phyloP scores from a whole-genome alignment of 2,888 invertebrate species.

The Drosophila seclusa region DNA sequence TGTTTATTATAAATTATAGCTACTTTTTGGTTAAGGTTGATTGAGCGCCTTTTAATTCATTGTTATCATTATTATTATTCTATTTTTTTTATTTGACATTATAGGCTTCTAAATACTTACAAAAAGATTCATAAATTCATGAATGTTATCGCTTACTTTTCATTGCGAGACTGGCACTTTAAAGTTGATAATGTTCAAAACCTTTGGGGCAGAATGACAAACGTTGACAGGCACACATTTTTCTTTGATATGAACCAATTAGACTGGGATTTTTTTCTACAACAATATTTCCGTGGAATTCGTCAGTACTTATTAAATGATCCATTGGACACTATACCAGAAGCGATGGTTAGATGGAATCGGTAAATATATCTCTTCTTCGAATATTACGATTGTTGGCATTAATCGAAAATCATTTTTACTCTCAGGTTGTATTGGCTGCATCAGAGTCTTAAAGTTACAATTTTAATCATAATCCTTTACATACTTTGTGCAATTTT shows the following conservation, averaged over 20 bases:
- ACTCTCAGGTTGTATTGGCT: slow-evolving; percentile 20
- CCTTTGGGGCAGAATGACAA: slow-evolving; percentile 21
- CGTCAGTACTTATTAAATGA: slow-evolving; percentile 92
- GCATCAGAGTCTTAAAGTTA: slow-evolving; percentile 16
- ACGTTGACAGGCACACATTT: slow-evolving; percentile 86
- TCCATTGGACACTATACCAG: slow-evolving; percentile 90
- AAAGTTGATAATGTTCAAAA: slow-evolving; percentile 9
- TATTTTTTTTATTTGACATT: not conserved
- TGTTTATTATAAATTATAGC: not conserved
- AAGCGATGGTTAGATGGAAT: slow-evolving; percentile 84
- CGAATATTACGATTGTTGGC: not conserved
- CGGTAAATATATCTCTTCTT: slow-evolving; percentile 5
- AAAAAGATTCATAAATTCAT: slow-evolving; percentile 89
- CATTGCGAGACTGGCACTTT: slow-evolving; percentile 87
- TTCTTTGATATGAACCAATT: slow-evolving; percentile 90
- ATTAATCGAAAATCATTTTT: not conserved
- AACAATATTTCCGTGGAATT: slow-evolving; percentile 89
- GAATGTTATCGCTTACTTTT: slow-evolving; percentile 91
- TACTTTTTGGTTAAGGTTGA: not conserved
- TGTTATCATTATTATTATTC: not conserved
- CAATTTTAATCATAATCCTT: not conserved
- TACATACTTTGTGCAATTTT: not conserved
- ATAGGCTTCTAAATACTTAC: slow-evolving; percentile 21
- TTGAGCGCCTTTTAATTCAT: not conserved
- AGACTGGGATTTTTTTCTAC: slow-evolving; percentile 90